Evolutionary conservation across 2,113 vertebrate genomes (phyloP), one percentile per base, ranked within the genome.

Genomic region (Butorides virescens): DNA sequence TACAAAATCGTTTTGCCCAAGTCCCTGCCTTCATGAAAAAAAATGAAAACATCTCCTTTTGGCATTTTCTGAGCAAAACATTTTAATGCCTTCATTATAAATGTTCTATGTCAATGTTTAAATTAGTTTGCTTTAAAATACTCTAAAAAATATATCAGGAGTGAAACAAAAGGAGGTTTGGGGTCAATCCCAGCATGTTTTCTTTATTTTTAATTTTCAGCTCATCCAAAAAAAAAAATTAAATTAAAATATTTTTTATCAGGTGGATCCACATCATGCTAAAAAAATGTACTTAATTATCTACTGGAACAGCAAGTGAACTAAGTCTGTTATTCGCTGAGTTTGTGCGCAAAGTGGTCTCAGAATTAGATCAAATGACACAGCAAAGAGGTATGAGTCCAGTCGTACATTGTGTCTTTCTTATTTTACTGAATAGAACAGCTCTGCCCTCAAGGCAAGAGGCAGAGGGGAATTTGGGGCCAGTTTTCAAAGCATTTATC

Each of bases 401-500:
- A 53, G 22, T 32, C 4, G 15, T 56, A 47, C 52, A 36, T 37
- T 0, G 1, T 73, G 23, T 68, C 44, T 90, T 83, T 86, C 63
- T 32, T 47, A 13, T 61, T 92, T 93, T 74, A 82, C 23, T 1
- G 9, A 90, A 72, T 0, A 62, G 83, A 95, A 73, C 86, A 93
- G 49, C 68, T 72, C 49, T 89, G 5, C 65, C 92, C 89, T 82
- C 5, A 1, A 93, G 91, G 89, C 56, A 81, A 67, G 59, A 96
- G 39, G 32, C 82, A 83, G 65, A 95, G 80, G 84, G 95, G 66
- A 96, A 91, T 75, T 87, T 62, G 37, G n/a, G 80, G 58, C n/a
- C 66, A 42, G 34, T 87, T 95, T 93, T 87, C 83, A 89, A 95
- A 89, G 71, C 47, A 37, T 87, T 94, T 92, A 56, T 92, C 91